Evolutionary conservation across 2,888 invertebrate genomes (phyloP).

Genomic region (Philaethria dido): DNA sequence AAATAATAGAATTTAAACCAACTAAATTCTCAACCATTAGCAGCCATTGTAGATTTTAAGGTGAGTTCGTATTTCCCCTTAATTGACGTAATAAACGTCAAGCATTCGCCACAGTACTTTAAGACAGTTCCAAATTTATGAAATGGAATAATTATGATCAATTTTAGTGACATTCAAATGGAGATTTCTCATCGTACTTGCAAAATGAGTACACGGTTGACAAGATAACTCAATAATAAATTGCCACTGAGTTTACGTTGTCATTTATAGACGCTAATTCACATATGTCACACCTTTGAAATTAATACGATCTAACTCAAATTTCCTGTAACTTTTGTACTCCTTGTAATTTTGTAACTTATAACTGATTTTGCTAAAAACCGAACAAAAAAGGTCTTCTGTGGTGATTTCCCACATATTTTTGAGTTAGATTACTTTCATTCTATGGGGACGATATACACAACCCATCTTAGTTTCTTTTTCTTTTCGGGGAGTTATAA

Average conservation of each 20-base stretch:
- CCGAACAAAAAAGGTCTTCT: too few species aligned
- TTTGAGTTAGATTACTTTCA: too few species aligned
- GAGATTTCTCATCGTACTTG: slow-evolving; percentile 52
- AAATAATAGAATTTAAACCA: background rate
- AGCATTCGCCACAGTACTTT: slow-evolving; percentile 50
- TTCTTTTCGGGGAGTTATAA: too few species aligned
- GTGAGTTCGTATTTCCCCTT: slow-evolving; percentile 63
- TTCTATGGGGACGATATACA: too few species aligned
- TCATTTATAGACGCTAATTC: background rate
- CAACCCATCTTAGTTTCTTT: slow-evolving; percentile 4
- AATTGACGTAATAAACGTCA: slow-evolving; percentile 69
- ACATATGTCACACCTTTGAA: background rate
- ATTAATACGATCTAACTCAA: background rate
- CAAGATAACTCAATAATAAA: slow-evolving; percentile 49
- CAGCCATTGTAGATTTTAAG: slow-evolving; percentile 30
- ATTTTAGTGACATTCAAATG: slow-evolving; percentile 64
- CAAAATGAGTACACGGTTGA: slow-evolving; percentile 54
- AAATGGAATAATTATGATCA: slow-evolving; percentile 63
- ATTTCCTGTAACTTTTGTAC: background rate
- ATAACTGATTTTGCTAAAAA: too few species aligned
- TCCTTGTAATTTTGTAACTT: background rate
- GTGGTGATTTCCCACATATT: too few species aligned
- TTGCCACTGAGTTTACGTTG: slow-evolving; percentile 1
- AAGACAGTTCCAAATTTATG: slow-evolving; percentile 60
- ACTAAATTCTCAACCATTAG: slow-evolving; percentile 39